These are phyloP conservation scores for Cygnus buccinator DNA, from an alignment of 2,113 vertebrate genomes.

Conservation along the genomic window DNA sequence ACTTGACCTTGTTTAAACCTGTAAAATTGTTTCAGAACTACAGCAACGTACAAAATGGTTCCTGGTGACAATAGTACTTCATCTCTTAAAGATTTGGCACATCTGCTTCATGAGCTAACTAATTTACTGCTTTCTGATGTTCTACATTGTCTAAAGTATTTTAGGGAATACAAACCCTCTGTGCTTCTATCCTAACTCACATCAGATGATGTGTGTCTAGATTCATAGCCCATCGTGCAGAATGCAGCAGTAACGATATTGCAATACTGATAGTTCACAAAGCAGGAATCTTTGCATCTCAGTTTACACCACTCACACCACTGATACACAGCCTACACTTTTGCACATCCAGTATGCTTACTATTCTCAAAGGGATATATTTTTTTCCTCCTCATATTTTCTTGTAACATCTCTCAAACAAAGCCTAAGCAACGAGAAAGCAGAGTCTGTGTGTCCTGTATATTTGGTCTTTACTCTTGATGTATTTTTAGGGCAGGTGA, in stretches of 20 bases:
- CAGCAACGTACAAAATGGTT: background rate
- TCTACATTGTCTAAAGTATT: background rate
- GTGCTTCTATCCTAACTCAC: background rate
- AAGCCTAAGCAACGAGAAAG: background rate
- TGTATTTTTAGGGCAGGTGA: background rate
- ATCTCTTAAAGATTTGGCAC: background rate
- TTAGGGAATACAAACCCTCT: background rate
- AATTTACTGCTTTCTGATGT: background rate
- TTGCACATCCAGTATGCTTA: background rate
- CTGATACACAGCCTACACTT: background rate
- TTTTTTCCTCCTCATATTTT: background rate
- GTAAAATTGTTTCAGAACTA: background rate
- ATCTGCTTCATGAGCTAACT: background rate
- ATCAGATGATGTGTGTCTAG: background rate
- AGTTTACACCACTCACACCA: accelerated
- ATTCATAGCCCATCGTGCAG: background rate
- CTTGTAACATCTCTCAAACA: background rate
- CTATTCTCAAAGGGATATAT: background rate
- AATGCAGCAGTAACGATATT: background rate
- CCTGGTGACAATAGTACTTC: background rate
- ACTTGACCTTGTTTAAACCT: background rate
- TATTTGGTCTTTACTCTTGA: background rate
- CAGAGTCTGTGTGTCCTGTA: background rate
- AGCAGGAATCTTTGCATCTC: background rate
- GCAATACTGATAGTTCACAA: background rate